Base-by-base conservation (phyloP, 2,113 vertebrate genomes). In the Polyodon spathula region DNA sequence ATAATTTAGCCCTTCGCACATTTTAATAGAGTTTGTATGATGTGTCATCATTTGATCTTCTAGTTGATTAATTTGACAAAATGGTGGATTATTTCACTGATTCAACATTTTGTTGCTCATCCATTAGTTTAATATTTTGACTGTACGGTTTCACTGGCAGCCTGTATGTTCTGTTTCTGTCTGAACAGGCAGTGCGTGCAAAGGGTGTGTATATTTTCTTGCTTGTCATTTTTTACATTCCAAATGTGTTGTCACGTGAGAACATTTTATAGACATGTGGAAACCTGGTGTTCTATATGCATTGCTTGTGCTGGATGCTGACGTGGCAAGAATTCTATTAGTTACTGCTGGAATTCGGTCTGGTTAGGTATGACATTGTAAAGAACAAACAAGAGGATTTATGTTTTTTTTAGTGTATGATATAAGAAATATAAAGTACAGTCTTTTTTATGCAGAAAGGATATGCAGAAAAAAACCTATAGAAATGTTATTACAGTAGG, bases 121-220 rank as follows among this genome's bases (percentile, higher is more conserved):
- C 27, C 27, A 27, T 27, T 27, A 27, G 27, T 27, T 27, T 27
- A 27, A 27, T 27, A 27, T 27, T 27, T 27, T 27, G 27, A 27
- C 27, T 27, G 27, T 27, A 27, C 27, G 3, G 42, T 44, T 44
- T 44, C 42, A 7, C 11, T 44, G 42, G 42, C 42, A 44, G 42
- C 2, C 11, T 44, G 51, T 17, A 53, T 6, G 44, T 46, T 46
- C 4, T 4, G 17, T 9, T 54, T 27, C 17, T 54, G 6, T 38
- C 53, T 54, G 15, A 8, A 54, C 53, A 54, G 37, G 53, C 17
- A 6, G 17, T 54, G 53, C 53, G 53, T 54, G 53, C 53, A 54
- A 54, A 54, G n/a, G 53, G 53, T 38, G 12, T 11, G 14, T 50
- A 17, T 54, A 6, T 37, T 38, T 27, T 6, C 53, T 54, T 37